Conservation (phyloP, 2,888 invertebrate species). For the Amblyteles armatorius region DNA sequence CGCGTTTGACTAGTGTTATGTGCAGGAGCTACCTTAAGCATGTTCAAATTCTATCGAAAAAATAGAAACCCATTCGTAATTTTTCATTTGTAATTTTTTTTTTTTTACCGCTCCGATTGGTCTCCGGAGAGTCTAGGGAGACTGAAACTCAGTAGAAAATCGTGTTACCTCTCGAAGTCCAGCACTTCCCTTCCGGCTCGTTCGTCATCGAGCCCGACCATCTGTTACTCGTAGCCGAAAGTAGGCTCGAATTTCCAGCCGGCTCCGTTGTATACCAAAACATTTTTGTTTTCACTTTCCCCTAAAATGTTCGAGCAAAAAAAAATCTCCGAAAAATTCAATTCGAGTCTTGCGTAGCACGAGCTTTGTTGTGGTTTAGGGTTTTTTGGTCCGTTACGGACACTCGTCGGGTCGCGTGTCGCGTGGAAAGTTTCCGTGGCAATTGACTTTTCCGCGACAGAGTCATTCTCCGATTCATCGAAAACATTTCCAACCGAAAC, state of each 20-base stretch:
- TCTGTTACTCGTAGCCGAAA: constrained; percentile 39
- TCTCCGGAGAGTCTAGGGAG: constrained; percentile 22
- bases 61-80: background rate
- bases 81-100: background rate
- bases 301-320: constrained; percentile 1
- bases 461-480: too few species aligned
- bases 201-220: constrained; percentile 51
- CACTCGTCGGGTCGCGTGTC: too few species aligned
- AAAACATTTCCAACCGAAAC: too few species aligned
- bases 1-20: too few species aligned
- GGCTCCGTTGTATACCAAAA: constrained; percentile 11
- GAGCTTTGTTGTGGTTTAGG: background rate
- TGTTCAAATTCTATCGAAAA: background rate
- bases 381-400: background rate
- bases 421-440: too few species aligned
- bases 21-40: background rate
- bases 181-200: constrained; percentile 47
- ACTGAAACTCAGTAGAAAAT: background rate
- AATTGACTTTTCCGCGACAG: too few species aligned
- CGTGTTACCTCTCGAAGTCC: constrained; percentile 16
- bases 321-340: background rate
- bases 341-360: constrained; percentile 4
- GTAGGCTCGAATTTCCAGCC: constrained; percentile 4
- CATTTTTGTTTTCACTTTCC: background rate
- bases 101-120: background rate